Evolutionary conservation across 2,888 invertebrate species (phyloP), one percentile per base, ranked within the genome.

Genomic region (Trissolcus japonicus): DNA sequence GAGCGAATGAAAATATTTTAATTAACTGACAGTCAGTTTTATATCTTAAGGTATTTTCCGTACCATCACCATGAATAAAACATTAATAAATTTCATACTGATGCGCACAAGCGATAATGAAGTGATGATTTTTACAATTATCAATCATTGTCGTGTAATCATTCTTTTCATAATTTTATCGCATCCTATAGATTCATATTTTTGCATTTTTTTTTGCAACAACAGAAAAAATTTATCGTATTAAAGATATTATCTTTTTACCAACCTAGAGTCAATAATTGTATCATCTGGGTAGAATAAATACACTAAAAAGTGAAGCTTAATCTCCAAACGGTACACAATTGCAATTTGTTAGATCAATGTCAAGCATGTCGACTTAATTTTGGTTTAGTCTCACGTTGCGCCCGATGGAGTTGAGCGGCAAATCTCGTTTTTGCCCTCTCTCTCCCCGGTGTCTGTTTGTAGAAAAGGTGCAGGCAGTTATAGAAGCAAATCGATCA

Each of bases 401-500:
- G 60, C 73, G 11, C 2, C 29, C 29, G 55, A 41, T 40, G 29
- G 48, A 69, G 59, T 19, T 14, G 35, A 72, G 59, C 11, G 19
- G 13, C 16, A 60, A 56, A 61, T 16, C 48, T 21, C 25, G 6
- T 48, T 21, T n/a, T 35, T 16, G 11, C 6, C 6, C 59, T 41
- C 16, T 13, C 57, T 19, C 21, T 50, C 60, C 2, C 25, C 19
- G 41, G 25, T 60, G 65, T 59, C 54, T 63, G 69, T 65, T 65
- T 63, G 29, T 54, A 48, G 51, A 65, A 78, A 77, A 74, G 68
- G 73, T 74, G 78, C 74, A 69, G 48, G 56, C 73, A 63, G 73
- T 78, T 73, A 65, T 63, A 68, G 60, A 56, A 54, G 60, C 35
- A 67, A 74, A 71, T 76, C 76, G 76, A 76, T 74, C 71, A 68